A percentile compares a stretch with the other conserved stretches of the same genome.
phyloP scores from a whole-genome alignment of 2,888 invertebrate genomes.

The Aproaerema taeniolella region DNA sequence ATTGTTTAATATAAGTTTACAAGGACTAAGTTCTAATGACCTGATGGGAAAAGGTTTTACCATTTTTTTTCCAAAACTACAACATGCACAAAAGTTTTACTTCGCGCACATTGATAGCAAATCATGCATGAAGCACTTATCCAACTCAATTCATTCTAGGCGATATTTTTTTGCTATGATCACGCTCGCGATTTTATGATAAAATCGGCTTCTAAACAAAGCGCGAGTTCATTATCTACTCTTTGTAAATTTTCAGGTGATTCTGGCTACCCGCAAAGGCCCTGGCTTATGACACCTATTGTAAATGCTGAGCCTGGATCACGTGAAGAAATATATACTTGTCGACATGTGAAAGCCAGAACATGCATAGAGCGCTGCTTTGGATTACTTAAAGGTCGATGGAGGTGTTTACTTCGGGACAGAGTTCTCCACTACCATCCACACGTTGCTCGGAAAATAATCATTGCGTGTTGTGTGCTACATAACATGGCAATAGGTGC shows the following conservation, averaged over 20 bases:
- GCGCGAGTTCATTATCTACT: too few species aligned
- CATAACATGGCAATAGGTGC: constrained; percentile 23
- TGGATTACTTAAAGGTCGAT: constrained; percentile 22
- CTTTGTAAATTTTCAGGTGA: constrained; percentile 16
- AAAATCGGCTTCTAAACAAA: too few species aligned
- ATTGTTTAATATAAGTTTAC: too few species aligned
- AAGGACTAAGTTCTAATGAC: too few species aligned
- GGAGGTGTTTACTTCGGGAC: constrained; percentile 24
- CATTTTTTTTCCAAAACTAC: too few species aligned
- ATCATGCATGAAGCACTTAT: too few species aligned
- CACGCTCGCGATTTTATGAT: too few species aligned
- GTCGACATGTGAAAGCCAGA: constrained; percentile 18
- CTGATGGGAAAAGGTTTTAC: too few species aligned
- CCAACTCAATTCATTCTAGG: too few species aligned
- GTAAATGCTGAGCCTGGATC: constrained; percentile 15
- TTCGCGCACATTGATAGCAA: too few species aligned
- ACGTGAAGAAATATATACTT: constrained; percentile 21
- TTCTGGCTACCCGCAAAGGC: constrained; percentile 14
- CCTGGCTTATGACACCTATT: constrained; percentile 14
- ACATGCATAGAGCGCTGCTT: constrained; percentile 25
- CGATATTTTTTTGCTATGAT: too few species aligned
- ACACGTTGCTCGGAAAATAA: constrained; percentile 21
- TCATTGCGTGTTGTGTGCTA: constrained; percentile 24
- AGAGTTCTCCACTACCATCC: constrained; percentile 25
- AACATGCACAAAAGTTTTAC: too few species aligned